These are phyloP conservation scores for Aplodontia rufa DNA, from an alignment of 2,113 vertebrate species.

Conservation along the genomic window DNA sequence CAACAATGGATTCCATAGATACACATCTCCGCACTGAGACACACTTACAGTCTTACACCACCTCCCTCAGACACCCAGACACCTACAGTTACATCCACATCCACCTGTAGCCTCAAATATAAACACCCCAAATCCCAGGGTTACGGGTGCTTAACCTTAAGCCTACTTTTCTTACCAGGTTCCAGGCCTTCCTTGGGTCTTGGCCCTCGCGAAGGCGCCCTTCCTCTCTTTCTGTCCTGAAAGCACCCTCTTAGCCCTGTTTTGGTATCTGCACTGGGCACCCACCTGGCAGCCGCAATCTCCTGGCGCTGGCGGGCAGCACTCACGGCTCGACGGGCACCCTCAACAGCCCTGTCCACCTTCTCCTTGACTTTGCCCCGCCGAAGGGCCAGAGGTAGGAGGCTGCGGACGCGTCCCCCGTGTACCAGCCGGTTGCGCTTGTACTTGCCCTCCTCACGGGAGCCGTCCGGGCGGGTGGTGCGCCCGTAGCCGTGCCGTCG, in stretches of 20 bases:
- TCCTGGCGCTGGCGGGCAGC: constrained; percentile 84
- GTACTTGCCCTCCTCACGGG: constrained; percentile 85
- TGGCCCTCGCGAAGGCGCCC: neutral
- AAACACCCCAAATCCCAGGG: neutral
- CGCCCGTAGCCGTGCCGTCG: constrained; percentile 84
- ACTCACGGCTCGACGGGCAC: constrained; percentile 82
- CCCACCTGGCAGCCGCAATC: constrained; percentile 83
- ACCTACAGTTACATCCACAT: constrained; percentile 43
- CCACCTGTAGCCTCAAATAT: constrained; percentile 55
- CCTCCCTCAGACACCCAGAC: neutral
- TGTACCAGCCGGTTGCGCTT: constrained; percentile 83
- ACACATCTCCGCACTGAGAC: neutral
- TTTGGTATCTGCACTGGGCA: neutral
- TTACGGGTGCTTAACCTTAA: neutral
- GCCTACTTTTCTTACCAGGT: neutral
- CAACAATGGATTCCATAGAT: neutral
- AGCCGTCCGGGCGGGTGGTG: constrained; percentile 84
- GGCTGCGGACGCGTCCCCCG: constrained; percentile 82
- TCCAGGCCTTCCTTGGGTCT: neutral
- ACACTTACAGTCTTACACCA: constrained; percentile 29
- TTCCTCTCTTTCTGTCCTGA: neutral
- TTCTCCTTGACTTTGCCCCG: constrained; percentile 85
- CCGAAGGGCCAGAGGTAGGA: constrained; percentile 83
- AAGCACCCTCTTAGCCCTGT: neutral
- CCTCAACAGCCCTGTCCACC: constrained; percentile 84